Percentiles rank a stretch among this genome's conserved stretches.
Evolutionary conservation across 1,140 invertebrate species (phyloP).

Genomic region (Rhizoglyphus robini): DNA sequence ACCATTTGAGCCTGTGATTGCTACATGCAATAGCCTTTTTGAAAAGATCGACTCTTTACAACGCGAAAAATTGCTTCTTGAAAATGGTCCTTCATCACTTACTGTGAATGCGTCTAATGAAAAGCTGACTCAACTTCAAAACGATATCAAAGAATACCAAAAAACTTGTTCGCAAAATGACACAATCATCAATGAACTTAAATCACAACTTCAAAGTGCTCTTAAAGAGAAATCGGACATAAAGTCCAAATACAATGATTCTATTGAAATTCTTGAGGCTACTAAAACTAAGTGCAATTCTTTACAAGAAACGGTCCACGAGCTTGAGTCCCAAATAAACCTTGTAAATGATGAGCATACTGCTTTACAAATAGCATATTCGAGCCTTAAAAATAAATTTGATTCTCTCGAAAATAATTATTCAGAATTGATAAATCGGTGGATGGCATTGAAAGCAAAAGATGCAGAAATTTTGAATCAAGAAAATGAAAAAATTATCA

Average conservation of each 20-base stretch:
- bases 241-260: conserved; percentile 21
- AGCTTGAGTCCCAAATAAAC: conserved; percentile 33
- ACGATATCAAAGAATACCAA: conserved; percentile 44
- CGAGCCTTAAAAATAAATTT: conserved; percentile 73
- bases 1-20: conserved; percentile 23
- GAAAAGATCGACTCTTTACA: conserved; percentile 23
- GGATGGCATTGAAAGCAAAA: conserved; percentile 73
- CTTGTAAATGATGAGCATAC: conserved; percentile 85
- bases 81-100: conserved; percentile 16
- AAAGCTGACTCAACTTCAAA: conserved; percentile 68
- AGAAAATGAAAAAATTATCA: conserved; percentile 79
- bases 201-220: conserved; percentile 52
- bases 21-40: conserved; percentile 21
- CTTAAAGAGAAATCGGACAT: conserved; percentile 44
- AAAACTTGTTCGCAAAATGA: conserved; percentile 30
- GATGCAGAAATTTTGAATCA: conserved; percentile 87
- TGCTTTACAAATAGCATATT: conserved; percentile 76
- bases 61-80: conserved; percentile 23
- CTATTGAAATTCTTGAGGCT: not conserved
- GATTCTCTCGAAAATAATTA: conserved; percentile 77
- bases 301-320: conserved; percentile 21
- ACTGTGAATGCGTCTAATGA: not conserved
- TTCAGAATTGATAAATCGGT: conserved; percentile 60
- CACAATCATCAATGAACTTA: conserved; percentile 55
- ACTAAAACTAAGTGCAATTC: conserved; percentile 11